Evolutionary conservation across 2,797 vertebrate genomes (phyloP), one percentile per base, ranked within the genome.

Genomic region (Acestrorhynchus altus): DNA sequence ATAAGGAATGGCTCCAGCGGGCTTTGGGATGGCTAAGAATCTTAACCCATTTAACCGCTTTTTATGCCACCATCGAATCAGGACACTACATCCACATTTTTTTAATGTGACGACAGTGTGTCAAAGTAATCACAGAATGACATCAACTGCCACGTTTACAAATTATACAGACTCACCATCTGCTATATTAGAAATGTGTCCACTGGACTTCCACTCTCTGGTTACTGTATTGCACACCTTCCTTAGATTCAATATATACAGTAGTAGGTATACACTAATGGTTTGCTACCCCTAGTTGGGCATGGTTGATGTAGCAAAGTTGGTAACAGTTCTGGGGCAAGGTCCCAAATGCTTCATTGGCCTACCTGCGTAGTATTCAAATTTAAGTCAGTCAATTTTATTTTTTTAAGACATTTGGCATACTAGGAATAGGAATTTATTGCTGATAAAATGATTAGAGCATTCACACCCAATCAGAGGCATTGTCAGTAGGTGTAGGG

Each of bases 41-140:
- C 93, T 96, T 96, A 95, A 95, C 94, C 94, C 91, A 90, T 92
- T 91, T 92, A 94, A 93, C 91, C 92, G 94, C 87, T 88, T 88
- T 66, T 93, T 92, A 94, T 94, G 93, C 93, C 88, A 90, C 83
- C 88, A 91, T 88, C 86, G 92, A 91, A 93, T 91, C 90, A 92
- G 91, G 88, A 79, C 89, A 89, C 86, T 44, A 46, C 39, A 22
- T 12, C 52, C 56, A 31, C 40, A 22, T 64, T 65, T 64, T n/a
- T 13, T 16, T 63, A 18, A 61, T 2, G 12, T 40, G 35, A n/a
- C 22, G 18, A 22, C 61, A 64, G 2, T 63, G 60, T 40, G 18
- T 51, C 18, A 51, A 54, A 54, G 51, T 56, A 56, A 56, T 26
- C 52, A 64, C 35, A 13, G 10, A 39, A 39, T 20, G 59, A 12